Conservation (phyloP, 2,888 invertebrate species). For the Acanthosepion esculentum region DNA sequence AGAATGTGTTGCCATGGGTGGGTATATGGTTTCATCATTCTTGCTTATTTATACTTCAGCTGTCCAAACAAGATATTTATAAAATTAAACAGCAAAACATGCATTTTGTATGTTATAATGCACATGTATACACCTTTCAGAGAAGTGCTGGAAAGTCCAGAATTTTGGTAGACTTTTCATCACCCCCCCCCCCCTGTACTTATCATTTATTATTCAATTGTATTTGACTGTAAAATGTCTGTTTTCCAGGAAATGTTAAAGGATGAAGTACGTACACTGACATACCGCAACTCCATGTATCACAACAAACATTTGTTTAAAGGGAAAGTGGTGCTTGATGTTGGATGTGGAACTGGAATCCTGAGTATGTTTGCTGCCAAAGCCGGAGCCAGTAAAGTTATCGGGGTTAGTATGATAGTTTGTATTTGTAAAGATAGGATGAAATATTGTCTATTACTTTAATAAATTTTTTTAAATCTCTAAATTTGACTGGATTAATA, state of each 20-base stretch:
- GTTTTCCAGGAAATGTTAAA: constrained; percentile 93
- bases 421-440: no score
- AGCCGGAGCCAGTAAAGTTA: constrained; percentile 95
- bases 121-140: no score
- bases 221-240: not conserved
- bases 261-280: constrained; percentile 97
- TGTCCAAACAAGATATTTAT: no score
- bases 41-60: no score
- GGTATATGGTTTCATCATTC: no score
- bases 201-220: not conserved
- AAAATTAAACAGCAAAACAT: no score
- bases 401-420: constrained; percentile 80
- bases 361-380: constrained; percentile 99
- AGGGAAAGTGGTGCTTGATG: constrained; percentile 93
- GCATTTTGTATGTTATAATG: no score
- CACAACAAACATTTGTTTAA: constrained; percentile 99
- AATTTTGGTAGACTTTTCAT: not conserved
- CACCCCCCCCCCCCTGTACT: not conserved
- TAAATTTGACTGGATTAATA: no score
- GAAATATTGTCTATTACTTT: no score
- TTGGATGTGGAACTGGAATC: constrained; percentile 99
- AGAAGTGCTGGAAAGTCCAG: no score
- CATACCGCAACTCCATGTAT: constrained; percentile 99
- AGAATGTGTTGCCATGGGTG: no score
- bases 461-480: no score